Conservation (phyloP, 2,113 vertebrate genomes). For the Verasper variegatus region DNA sequence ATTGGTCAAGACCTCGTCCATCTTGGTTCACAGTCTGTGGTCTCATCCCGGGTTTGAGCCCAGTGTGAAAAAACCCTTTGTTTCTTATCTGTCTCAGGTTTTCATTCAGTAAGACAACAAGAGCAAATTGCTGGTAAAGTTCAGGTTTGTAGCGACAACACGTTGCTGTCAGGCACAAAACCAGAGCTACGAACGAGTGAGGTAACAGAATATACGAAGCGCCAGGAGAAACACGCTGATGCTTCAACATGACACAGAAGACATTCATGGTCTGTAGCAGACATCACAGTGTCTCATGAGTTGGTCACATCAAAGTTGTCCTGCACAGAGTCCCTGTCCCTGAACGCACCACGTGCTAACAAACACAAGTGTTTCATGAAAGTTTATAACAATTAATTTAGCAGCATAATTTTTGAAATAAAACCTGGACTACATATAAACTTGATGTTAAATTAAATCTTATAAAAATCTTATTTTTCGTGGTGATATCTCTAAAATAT, state of each 20-base stretch:
- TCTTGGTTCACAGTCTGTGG: neutral
- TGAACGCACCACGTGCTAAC: neutral
- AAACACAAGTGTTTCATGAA: too few species aligned
- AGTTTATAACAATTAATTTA: too few species aligned
- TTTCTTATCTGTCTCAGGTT: conserved; percentile 20
- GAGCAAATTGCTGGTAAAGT: conserved; percentile 9
- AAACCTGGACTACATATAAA: neutral
- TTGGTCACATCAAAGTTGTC: conserved; percentile 64
- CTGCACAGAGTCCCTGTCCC: conserved; percentile 39
- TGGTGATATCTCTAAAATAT: too few species aligned
- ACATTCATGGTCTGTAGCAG: conserved; percentile 35
- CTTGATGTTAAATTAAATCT: too few species aligned
- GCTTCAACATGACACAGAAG: neutral
- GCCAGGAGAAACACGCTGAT: neutral
- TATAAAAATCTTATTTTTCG: too few species aligned
- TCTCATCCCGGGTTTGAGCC: conserved; percentile 12
- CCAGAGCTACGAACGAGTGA: conserved; percentile 39
- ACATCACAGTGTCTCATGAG: conserved; percentile 58
- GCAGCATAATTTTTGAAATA: too few species aligned
- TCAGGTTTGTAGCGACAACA: neutral
- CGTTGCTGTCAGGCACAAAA: conserved; percentile 4
- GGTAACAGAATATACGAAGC: conserved; percentile 37
- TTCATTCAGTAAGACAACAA: conserved; percentile 58
- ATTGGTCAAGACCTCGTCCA: too few species aligned
- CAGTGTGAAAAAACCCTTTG: conserved; percentile 21